Evolutionary conservation across 2,113 vertebrate genomes (phyloP), one percentile per base, ranked within the genome.

Genomic region (Rhynchomys soricoides): DNA sequence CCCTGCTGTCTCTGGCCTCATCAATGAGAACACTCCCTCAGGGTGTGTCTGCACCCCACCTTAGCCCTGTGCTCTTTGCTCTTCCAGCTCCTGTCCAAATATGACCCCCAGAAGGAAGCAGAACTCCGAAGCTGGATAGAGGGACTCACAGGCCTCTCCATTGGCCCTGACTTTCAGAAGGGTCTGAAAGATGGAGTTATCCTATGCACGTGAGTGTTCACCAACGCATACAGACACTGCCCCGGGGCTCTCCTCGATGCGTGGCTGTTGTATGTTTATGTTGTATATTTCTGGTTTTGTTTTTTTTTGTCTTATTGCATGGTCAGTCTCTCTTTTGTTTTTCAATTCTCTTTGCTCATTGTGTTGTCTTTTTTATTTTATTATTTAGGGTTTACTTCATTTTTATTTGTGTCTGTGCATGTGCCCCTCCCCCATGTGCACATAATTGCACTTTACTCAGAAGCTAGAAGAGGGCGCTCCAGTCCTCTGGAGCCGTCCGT

Each of bases 101-200:
- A 99, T 1, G 99, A 99, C 96, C 95, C 96, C 1, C 99, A 99
- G 98, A 99, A 99, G 91, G 99, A 99, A 96, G 99, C 98, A 0
- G 99, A 99, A 96, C 98, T 99, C 89, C 98, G 99, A 89, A 79
- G 98, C 10, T 99, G 99, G 99, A 99, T 99, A 0, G 99, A 99
- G 94, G 99, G 98, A 0, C 96, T 99, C 89, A 99, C 99, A 0
- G 99, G 99, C 31, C 95, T 96, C 17, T 16, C 98, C 57, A 99
- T 99, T 0, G 99, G 99, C 24, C 98, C 99, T 0, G 99, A 99
- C 97, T 99, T 99, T 98, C 99, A 99, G 98, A 99, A 99, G 96
- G 99, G 99, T 34, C 98, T 99, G 96, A 99, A 99, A 98, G 99
- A 98, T 0, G 99, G 99, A 0, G 97, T 99, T 66, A 99, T 99